Conservation (phyloP, 2,888 invertebrate species). For the Ornithoptera alexandrae region DNA sequence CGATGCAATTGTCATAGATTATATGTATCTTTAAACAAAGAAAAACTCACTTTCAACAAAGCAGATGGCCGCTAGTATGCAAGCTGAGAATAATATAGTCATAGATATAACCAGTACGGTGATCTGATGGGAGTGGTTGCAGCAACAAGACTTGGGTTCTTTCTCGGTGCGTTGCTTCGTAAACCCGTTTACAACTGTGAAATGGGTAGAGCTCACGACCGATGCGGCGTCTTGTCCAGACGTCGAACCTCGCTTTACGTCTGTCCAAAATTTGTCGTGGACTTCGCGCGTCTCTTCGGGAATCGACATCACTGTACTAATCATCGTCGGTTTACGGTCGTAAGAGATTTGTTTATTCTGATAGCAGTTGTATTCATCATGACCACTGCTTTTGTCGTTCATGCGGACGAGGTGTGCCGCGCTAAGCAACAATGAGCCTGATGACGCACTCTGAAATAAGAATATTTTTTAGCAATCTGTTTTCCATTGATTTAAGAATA, state of each 20-base stretch:
- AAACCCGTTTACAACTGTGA: conserved; percentile 90
- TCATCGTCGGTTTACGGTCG: conserved; percentile 52
- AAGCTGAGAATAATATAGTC: conserved; percentile 89
- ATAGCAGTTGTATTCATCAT: conserved; percentile 63
- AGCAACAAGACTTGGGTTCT: conserved; percentile 83
- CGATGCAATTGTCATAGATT: background rate
- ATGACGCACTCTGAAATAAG: conserved; percentile 86
- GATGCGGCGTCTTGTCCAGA: conserved; percentile 84
- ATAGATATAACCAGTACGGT: conserved; percentile 90
- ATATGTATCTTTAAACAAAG: conserved; percentile 40
- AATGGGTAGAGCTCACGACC: conserved; percentile 91
- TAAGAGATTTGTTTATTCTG: conserved; percentile 60
- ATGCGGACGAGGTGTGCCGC: conserved; percentile 86
- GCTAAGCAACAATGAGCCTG: conserved; percentile 88
- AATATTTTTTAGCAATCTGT: background rate
- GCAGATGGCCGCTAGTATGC: conserved; percentile 89
- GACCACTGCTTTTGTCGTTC: conserved; percentile 62
- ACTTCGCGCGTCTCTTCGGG: conserved; percentile 67
- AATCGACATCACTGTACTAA: conserved; percentile 64
- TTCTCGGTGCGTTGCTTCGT: conserved; percentile 82
- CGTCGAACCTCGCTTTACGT: conserved; percentile 67
- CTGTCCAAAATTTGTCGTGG: conserved; percentile 67
- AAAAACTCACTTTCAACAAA: conserved; percentile 89
- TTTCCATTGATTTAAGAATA: background rate
- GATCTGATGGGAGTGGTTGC: conserved; percentile 87